A percentile compares a stretch with the other conserved stretches of the same genome.
phyloP scores from a whole-genome alignment of 2,888 invertebrate species.

The Achlya flavicornis region DNA sequence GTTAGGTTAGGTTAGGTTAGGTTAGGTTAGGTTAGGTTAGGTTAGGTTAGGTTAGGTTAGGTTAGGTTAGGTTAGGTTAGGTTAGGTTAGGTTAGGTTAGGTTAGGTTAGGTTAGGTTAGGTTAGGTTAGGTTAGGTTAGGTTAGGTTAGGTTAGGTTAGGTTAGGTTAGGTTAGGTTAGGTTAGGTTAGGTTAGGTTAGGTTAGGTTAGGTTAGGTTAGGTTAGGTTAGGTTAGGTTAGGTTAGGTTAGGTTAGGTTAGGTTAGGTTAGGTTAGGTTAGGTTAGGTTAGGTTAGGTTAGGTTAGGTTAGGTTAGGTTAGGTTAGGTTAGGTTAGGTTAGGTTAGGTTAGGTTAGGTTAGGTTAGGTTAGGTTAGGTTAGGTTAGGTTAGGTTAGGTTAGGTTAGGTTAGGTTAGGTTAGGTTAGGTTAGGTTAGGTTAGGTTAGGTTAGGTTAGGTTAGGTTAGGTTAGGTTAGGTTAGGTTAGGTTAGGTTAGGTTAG shows the following conservation, averaged over 20 bases:
- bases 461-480: constrained; percentile 29
- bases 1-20: not conserved
- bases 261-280: constrained; percentile 28
- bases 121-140: constrained; percentile 31
- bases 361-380: constrained; percentile 37
- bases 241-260: constrained; percentile 26
- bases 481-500: constrained; percentile 33
- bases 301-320: constrained; percentile 28
- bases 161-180: constrained; percentile 26
- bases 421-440: constrained; percentile 29
- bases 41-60: constrained; percentile 9
- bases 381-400: constrained; percentile 36
- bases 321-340: constrained; percentile 27
- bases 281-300: constrained; percentile 24
- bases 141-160: constrained; percentile 31
- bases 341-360: constrained; percentile 30
- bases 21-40: too few relatives aligned
- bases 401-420: constrained; percentile 29
- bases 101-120: constrained; percentile 26
- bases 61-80: constrained; percentile 17
- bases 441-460: constrained; percentile 20
- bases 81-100: constrained; percentile 23
- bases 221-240: constrained; percentile 8
- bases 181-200: constrained; percentile 14
- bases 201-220: constrained; percentile 13